Conservation (phyloP, 2,797 vertebrate genomes). For the Morus bassanus region DNA sequence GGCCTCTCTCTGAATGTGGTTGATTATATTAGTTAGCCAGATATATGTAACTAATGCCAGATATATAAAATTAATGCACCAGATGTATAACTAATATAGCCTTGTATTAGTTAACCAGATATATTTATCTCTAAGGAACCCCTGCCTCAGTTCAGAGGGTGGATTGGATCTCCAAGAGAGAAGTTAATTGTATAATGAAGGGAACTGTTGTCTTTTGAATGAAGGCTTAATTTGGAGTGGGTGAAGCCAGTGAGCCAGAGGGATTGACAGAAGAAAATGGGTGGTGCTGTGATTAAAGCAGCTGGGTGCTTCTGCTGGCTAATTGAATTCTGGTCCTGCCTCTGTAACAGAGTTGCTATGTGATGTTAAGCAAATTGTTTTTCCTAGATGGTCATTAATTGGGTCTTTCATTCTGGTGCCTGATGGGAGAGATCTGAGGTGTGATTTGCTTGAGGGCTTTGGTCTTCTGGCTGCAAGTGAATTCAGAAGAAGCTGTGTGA, state of each 20-base stretch:
- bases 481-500: neutral
- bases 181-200: neutral
- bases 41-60: neutral
- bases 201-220: neutral
- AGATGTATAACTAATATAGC: neutral
- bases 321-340: conserved; percentile 9
- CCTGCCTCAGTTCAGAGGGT: neutral
- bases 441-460: neutral
- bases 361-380: conserved; percentile 25
- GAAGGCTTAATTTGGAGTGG: neutral
- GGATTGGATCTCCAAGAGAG: neutral
- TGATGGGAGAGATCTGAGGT: neutral
- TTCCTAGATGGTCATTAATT: conserved; percentile 20
- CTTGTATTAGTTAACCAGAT: neutral
- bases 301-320: conserved; percentile 26
- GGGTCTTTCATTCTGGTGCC: neutral
- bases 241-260: neutral
- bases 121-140: neutral
- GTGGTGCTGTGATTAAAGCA: neutral
- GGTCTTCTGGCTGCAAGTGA: neutral
- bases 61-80: neutral
- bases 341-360: neutral
- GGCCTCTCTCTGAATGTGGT: neutral
- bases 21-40: neutral
- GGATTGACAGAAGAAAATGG: neutral